Percentiles rank a stretch among this genome's conserved stretches.
phyloP scores from a whole-genome alignment of 2,888 invertebrate species.

The Drosophila leonis region DNA sequence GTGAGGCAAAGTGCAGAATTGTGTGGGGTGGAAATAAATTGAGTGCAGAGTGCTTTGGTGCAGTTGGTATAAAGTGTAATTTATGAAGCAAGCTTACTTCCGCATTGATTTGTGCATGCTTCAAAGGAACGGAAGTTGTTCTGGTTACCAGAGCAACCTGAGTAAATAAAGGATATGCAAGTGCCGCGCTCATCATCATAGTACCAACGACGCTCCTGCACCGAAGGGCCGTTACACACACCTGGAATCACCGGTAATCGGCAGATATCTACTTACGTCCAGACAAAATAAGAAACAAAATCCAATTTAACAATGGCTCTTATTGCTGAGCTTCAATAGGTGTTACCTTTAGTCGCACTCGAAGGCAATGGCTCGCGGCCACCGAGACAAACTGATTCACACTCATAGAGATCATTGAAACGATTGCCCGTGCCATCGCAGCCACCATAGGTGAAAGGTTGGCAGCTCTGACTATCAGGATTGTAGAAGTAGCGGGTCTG shows the following conservation, averaged over 20 bases:
- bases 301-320: constrained; percentile 25
- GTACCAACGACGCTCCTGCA: constrained; percentile 89
- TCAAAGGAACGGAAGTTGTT: constrained; percentile 93
- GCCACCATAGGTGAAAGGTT: constrained; percentile 91
- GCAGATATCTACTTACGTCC: constrained; percentile 88
- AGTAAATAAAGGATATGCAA: constrained; percentile 93
- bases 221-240: constrained; percentile 86
- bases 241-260: constrained; percentile 88
- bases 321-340: constrained; percentile 30
- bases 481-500: constrained; percentile 90
- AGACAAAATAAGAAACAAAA: constrained; percentile 42
- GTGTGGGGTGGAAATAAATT: constrained; percentile 28
- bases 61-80: constrained; percentile 22
- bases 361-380: constrained; percentile 86
- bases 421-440: constrained; percentile 94
- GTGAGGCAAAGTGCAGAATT: constrained; percentile 46
- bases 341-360: constrained; percentile 81
- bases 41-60: constrained; percentile 36
- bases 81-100: constrained; percentile 81
- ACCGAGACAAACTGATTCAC: constrained; percentile 90
- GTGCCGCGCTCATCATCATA: constrained; percentile 89
- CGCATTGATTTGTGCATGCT: constrained; percentile 89
- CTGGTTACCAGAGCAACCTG: constrained; percentile 94
- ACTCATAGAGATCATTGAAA: constrained; percentile 91
- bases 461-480: constrained; percentile 87